Conservation (phyloP, 2,113 vertebrate genomes). For the Neopipo cinnamomea region DNA sequence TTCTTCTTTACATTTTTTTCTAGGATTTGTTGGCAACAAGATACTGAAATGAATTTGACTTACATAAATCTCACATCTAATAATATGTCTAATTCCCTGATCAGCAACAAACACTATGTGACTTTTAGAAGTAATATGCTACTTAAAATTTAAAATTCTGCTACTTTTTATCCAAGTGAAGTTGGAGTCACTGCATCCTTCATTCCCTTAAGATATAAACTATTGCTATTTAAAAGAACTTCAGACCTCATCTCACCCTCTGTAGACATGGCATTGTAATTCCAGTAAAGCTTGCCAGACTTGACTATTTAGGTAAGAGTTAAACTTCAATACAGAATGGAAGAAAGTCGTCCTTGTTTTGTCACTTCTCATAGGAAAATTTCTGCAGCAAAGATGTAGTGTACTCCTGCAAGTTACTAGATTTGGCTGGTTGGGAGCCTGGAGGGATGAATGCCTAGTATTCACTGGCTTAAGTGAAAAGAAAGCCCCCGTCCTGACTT, state of each 20-base stretch:
- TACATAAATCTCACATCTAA: neutral
- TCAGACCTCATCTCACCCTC: neutral
- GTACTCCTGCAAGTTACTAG: neutral
- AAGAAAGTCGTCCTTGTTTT: neutral
- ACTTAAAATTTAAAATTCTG: neutral
- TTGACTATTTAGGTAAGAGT: neutral
- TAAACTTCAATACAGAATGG: neutral
- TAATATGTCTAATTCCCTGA: neutral
- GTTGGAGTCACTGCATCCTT: neutral
- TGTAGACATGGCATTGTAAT: neutral
- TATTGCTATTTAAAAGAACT: neutral
- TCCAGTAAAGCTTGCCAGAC: neutral
- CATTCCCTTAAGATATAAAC: neutral
- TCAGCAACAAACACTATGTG: neutral
- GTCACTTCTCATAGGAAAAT: neutral
- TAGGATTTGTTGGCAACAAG: neutral
- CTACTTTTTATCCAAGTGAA: neutral
- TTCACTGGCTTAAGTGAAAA: neutral
- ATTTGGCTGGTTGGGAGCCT: neutral
- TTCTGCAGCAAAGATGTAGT: neutral
- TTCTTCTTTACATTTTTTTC: neutral
- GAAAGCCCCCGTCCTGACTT: neutral
- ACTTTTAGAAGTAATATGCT: neutral
- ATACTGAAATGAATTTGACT: neutral
- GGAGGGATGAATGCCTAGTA: neutral